Percentiles rank a stretch among this genome's conserved stretches.
phyloP scores from a whole-genome alignment of 2,113 vertebrate species.

The Ailuropoda melanoleuca region DNA sequence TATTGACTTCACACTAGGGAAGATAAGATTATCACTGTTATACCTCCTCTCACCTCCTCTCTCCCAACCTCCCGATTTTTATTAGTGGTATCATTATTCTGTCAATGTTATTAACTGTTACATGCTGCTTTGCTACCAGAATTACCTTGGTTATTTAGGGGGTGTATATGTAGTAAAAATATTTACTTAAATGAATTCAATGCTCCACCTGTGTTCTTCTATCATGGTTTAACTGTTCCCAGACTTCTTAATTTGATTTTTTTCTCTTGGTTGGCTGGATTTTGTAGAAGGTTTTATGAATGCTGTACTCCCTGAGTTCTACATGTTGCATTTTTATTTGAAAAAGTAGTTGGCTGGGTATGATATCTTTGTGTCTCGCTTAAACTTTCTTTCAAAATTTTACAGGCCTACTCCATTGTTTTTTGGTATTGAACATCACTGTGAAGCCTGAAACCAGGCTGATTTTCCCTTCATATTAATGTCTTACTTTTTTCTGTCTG shows the following conservation, averaged over 20 bases:
- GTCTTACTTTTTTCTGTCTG: conserved; percentile 6
- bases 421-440: conserved; percentile 28
- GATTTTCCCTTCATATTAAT: conserved; percentile 24
- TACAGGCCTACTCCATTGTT: background rate
- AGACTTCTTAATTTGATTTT: conserved; percentile 41
- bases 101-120: conserved; percentile 18
- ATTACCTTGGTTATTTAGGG: background rate
- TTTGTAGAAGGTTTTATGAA: conserved; percentile 1
- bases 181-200: conserved; percentile 39
- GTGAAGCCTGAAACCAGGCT: background rate
- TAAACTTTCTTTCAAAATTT: conserved; percentile 30
- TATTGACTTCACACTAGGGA: conserved; percentile 23
- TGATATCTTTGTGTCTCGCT: background rate
- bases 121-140: background rate
- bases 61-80: conserved; percentile 28
- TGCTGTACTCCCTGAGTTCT: background rate
- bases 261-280: conserved; percentile 29
- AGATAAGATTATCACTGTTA: conserved; percentile 42
- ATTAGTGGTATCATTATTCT: conserved; percentile 50
- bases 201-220: conserved; percentile 12
- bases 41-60: background rate
- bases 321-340: conserved; percentile 35
- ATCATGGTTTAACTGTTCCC: background rate
- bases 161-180: background rate
- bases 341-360: background rate